These are phyloP conservation scores for Parotocinclus haroldoi DNA, from an alignment of 2,797 vertebrate species.

Conservation along the genomic window DNA sequence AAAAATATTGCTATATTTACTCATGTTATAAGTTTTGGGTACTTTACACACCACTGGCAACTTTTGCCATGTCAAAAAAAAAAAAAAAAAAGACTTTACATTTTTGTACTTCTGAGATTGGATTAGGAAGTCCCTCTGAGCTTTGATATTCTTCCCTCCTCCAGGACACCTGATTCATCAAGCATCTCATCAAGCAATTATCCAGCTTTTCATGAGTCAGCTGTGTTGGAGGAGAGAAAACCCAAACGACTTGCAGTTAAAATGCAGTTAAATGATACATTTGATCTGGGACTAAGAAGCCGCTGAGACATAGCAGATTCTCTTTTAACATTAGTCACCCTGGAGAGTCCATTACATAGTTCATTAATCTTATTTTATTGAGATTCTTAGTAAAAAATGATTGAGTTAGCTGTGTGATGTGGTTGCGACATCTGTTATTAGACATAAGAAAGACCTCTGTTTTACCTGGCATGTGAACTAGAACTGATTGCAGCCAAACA, in stretches of 20 bases:
- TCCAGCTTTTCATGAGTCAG: conserved; percentile 1
- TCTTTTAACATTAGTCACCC: background rate
- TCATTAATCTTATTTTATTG: conserved; percentile 1
- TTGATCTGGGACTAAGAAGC: conserved; percentile 6
- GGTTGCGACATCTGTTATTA: background rate
- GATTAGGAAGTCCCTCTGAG: too few species aligned
- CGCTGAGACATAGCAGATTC: conserved; percentile 5
- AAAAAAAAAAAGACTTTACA: too few species aligned
- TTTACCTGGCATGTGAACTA: too few species aligned
- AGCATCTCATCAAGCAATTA: conserved; percentile 3
- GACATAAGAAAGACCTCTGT: too few species aligned
- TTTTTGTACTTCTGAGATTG: too few species aligned
- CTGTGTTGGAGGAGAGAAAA: background rate
- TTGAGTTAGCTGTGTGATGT: background rate
- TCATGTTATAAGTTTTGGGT: too few species aligned
- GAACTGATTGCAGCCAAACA: too few species aligned
- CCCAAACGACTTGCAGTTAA: conserved; percentile 8
- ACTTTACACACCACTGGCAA: too few species aligned
- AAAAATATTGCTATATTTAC: too few species aligned
- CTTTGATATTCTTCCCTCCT: background rate
- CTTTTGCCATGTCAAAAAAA: too few species aligned
- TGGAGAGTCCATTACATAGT: conserved; percentile 5
- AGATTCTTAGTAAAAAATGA: background rate
- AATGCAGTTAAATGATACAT: background rate
- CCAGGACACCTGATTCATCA: conserved; percentile 5